Base-by-base conservation (phyloP, 92 coral and sea anemone species). In the Epizoanthus stellaris region DNA sequence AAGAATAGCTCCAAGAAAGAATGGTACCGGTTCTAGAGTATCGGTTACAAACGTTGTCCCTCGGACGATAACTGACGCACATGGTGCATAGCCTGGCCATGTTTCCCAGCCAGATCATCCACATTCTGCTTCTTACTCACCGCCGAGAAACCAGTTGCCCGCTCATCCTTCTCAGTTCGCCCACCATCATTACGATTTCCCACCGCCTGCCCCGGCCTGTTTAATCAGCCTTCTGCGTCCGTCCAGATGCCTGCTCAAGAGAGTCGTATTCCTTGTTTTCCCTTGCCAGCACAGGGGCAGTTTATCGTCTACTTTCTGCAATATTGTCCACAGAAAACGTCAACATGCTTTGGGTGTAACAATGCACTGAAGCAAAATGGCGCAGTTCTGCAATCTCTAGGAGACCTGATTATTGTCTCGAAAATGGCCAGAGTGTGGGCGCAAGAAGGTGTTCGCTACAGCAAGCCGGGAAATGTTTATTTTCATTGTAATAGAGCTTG, bases 341-440 rank as follows among this genome's bases (percentile, higher is more conserved):
- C 16, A 3, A 23, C 23, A 8, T 64, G 69, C 11, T 64, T 64
- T 64, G 39, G 39, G 69, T 64, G 69, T 64, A 64, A 23, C 69
- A 64, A 64, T 23, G 69, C 39, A 3, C 39, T 64, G 69, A 64
- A 64, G 40, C 69, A 64, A 23, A 64, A 64, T 64, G 40, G 69
- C 40, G 40, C 39, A 12, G 69, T 64, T 64, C 67, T 63, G 67
- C 67, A 63, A 63, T 63, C 67, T 63, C 67, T 38, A 63, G 10
- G 67, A 63, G 38, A 63, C 67, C 67, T 63, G 67, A 20, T 63
- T 63, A 63, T 63, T 63, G 67, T 63, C 36, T 63, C 67, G 67
- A 63, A 63, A 63, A 63, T 62, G 34, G 67, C 67, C 67, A 62
- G 67, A 61, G 67, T 62, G 67, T 62, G 67, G 67, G 30, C 67